Evolutionary conservation across 23 tunicate species (phyloP).

Genomic region (Corella eumyota): DNA sequence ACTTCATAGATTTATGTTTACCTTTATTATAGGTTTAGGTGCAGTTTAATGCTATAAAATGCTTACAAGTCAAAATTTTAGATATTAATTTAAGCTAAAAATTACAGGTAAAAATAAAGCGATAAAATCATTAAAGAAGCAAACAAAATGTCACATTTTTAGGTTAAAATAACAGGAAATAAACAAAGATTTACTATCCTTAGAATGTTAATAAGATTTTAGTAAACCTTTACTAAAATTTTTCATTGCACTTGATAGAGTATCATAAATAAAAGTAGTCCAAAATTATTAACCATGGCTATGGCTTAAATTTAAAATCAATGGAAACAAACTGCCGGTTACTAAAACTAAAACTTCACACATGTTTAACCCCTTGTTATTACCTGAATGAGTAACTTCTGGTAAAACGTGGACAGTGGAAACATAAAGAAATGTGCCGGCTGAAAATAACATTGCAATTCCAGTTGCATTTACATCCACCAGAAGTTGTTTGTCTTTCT

Average conservation of each 20-base stretch:
- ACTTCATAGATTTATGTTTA: too few relatives aligned
- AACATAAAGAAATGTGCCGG: slow-evolving; percentile 96
- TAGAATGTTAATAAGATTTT: too few relatives aligned
- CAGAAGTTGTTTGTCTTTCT: slow-evolving; percentile 21
- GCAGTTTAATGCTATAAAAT: too few relatives aligned
- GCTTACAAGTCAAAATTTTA: not conserved
- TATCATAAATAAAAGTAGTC: too few relatives aligned
- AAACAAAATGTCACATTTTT: too few relatives aligned
- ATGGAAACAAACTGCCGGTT: slow-evolving; percentile 63
- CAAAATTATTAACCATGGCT: slow-evolving; percentile 23
- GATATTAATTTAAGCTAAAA: not conserved
- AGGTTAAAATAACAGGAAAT: too few relatives aligned
- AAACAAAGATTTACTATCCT: too few relatives aligned
- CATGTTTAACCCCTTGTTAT: slow-evolving; percentile 24
- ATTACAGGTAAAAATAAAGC: not conserved
- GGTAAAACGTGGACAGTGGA: slow-evolving; percentile 97
- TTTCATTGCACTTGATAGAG: slow-evolving; percentile 9
- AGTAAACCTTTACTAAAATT: not conserved
- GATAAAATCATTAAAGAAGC: too few relatives aligned
- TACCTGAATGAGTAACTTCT: slow-evolving; percentile 62
- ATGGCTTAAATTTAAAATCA: slow-evolving; percentile 72
- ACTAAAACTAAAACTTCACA: slow-evolving; percentile 66
- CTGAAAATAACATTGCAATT: slow-evolving; percentile 93
- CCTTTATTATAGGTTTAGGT: too few relatives aligned
- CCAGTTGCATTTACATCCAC: slow-evolving; percentile 80